Conservation (phyloP, 2,888 invertebrate species). For the Eucriotettix oculatus region DNA sequence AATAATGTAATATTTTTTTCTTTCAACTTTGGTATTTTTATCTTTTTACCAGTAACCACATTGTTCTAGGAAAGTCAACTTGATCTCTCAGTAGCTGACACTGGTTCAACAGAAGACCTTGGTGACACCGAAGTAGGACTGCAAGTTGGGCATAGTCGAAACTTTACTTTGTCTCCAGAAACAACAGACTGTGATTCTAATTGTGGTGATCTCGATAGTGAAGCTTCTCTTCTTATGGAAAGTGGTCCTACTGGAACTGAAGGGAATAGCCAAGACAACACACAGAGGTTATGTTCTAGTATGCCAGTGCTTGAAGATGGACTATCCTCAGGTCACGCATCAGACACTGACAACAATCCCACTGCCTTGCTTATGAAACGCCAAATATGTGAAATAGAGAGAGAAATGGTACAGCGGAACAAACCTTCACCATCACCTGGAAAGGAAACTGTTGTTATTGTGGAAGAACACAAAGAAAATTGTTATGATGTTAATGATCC, state of each 20-base stretch:
- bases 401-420: slow-evolving; percentile 47
- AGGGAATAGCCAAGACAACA: slow-evolving; percentile 14
- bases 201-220: slow-evolving; percentile 71
- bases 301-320: slow-evolving; percentile 92
- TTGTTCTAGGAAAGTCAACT: slow-evolving; percentile 17
- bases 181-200: slow-evolving; percentile 85
- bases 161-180: slow-evolving; percentile 81
- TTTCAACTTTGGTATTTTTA: too few species aligned
- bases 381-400: slow-evolving; percentile 56
- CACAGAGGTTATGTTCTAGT: slow-evolving; percentile 34
- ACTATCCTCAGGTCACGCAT: slow-evolving; percentile 81
- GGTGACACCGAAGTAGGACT: slow-evolving; percentile 43
- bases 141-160: slow-evolving; percentile 50
- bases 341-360: slow-evolving; percentile 61
- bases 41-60: too few species aligned
- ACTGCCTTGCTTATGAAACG: slow-evolving; percentile 33
- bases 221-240: slow-evolving; percentile 55
- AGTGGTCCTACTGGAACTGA: slow-evolving; percentile 35
- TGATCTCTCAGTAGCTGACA: slow-evolving; percentile 41
- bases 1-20: too few species aligned
- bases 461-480: slow-evolving; percentile 5
- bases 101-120: slow-evolving; percentile 44
- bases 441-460: slow-evolving; percentile 2
- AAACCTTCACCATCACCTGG: neutral
- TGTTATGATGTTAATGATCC: slow-evolving; percentile 20